These are phyloP conservation scores for Agapornis roseicollis DNA, from an alignment of 2,113 vertebrate species.

Conservation along the genomic window DNA sequence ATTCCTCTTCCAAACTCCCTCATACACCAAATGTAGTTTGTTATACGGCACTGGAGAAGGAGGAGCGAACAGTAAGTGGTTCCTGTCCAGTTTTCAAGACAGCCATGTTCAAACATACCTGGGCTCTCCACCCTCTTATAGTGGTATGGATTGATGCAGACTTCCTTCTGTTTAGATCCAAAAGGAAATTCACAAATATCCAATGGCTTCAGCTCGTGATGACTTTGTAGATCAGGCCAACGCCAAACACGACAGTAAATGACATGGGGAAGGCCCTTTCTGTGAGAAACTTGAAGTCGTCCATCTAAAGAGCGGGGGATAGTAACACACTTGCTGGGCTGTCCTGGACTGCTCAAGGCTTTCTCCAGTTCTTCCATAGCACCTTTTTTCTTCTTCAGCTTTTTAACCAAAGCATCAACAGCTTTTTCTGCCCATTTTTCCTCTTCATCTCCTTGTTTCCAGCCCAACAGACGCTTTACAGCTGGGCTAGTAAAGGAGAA, in stretches of 20 bases:
- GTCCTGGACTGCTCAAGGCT: slow-evolving; percentile 94
- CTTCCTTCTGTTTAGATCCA: slow-evolving; percentile 99
- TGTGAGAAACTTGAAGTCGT: slow-evolving; percentile 94
- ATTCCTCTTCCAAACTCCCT: background rate
- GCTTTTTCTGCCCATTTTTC: slow-evolving; percentile 99
- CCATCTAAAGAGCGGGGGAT: slow-evolving; percentile 96
- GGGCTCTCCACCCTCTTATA: slow-evolving; percentile 98
- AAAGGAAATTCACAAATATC: slow-evolving; percentile 99
- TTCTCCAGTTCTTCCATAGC: slow-evolving; percentile 99
- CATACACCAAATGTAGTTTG: background rate
- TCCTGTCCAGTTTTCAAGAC: background rate
- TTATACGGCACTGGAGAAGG: background rate
- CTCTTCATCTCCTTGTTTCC: slow-evolving; percentile 99
- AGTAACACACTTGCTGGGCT: slow-evolving; percentile 97
- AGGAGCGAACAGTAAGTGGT: background rate
- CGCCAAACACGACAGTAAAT: slow-evolving; percentile 99
- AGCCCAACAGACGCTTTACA: slow-evolving; percentile 96
- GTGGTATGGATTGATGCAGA: slow-evolving; percentile 99
- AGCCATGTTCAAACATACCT: slow-evolving; percentile 73
- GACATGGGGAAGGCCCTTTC: slow-evolving; percentile 96
- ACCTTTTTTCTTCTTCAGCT: slow-evolving; percentile 98
- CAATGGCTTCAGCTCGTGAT: slow-evolving; percentile 96
- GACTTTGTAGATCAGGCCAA: slow-evolving; percentile 97
- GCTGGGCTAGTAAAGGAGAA: slow-evolving; percentile 99
- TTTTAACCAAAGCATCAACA: slow-evolving; percentile 96